These are phyloP conservation scores for Rhizomys pruinosus DNA, from an alignment of 2,113 vertebrate species.

Conservation along the genomic window DNA sequence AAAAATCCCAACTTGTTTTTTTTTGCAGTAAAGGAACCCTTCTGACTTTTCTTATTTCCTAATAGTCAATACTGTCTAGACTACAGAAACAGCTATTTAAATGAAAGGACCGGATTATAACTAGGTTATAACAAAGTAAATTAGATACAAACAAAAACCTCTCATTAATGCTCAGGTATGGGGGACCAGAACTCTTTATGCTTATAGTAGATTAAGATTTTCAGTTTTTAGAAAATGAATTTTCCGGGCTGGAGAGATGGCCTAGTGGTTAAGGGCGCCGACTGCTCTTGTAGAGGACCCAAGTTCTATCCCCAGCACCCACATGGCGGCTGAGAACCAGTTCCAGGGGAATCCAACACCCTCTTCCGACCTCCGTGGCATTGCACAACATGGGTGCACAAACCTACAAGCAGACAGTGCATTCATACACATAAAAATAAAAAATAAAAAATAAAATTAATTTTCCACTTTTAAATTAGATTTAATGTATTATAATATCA, in stretches of 20 bases:
- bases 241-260: too few species aligned
- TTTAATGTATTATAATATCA: background rate
- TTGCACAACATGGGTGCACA: too few species aligned
- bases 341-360: too few species aligned
- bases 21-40: background rate
- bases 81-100: background rate
- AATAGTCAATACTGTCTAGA: background rate
- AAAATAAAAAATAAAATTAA: too few species aligned
- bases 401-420: too few species aligned
- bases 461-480: background rate
- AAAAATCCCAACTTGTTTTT: background rate
- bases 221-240: background rate
- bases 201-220: background rate
- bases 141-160: background rate
- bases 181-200: background rate
- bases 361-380: too few species aligned
- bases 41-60: conserved; percentile 7
- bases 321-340: too few species aligned
- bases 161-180: background rate
- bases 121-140: background rate
- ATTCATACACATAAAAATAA: too few species aligned
- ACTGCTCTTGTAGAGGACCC: too few species aligned
- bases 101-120: background rate
- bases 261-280: too few species aligned
- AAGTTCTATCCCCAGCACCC: too few species aligned